A percentile compares a stretch with the other conserved stretches of the same genome.
Conservation (phyloP, 2,113 vertebrate species). For the Sinocyclocheilus anophthalmus region DNA sequence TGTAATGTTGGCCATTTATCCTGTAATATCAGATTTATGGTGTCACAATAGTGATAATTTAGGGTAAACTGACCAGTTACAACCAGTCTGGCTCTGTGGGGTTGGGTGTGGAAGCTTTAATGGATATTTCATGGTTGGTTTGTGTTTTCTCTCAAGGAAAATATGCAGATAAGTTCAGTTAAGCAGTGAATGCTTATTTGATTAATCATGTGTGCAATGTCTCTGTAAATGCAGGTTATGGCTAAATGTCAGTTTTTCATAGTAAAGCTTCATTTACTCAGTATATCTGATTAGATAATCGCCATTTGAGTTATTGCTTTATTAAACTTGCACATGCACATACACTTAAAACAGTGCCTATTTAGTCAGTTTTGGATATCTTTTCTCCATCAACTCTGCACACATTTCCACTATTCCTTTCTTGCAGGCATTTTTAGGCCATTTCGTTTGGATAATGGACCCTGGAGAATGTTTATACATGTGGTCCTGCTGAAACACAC, state of each 20-base stretch:
- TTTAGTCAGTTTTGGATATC: no score
- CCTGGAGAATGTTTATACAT: slow-evolving; percentile 31
- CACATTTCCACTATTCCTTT: neutral
- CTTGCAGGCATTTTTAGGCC: neutral
- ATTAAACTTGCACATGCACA: neutral
- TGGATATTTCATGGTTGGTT: slow-evolving; percentile 21
- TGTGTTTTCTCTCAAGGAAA: slow-evolving; percentile 36
- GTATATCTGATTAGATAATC: slow-evolving; percentile 5
- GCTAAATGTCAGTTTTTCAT: slow-evolving; percentile 11
- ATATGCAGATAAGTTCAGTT: slow-evolving; percentile 31
- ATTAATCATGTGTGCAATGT: slow-evolving; percentile 31
- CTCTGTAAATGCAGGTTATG: neutral
- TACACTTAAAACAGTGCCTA: no score
- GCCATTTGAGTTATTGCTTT: neutral
- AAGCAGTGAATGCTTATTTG: neutral
- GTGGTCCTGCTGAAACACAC: slow-evolving; percentile 28
- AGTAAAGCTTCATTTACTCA: neutral
- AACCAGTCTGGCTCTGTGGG: slow-evolving; percentile 6
- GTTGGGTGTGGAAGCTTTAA: neutral
- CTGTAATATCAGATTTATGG: slow-evolving; percentile 19
- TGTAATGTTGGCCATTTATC: slow-evolving; percentile 17
- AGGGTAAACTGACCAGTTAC: slow-evolving; percentile 16
- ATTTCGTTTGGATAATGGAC: slow-evolving; percentile 10
- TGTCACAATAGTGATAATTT: slow-evolving; percentile 14
- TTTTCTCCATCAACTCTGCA: neutral